Conservation (phyloP, 2,113 vertebrate genomes). For the Tylochromis polylepis region DNA sequence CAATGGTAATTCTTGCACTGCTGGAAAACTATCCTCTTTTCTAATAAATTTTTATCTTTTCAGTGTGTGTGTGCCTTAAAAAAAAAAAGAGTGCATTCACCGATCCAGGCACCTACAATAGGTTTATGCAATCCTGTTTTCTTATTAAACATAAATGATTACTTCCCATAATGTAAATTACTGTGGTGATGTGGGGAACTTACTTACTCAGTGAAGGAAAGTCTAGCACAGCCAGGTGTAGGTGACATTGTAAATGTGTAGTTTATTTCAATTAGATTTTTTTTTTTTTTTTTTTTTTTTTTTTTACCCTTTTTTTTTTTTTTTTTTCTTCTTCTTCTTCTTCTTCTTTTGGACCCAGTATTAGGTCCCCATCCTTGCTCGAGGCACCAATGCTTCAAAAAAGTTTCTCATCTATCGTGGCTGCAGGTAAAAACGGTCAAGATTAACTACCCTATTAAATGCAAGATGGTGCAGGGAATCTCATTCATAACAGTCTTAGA, state of each 20-base stretch:
- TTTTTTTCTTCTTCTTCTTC: neutral
- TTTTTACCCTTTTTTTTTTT: neutral
- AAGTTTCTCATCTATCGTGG: slow-evolving; percentile 4
- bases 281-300: neutral
- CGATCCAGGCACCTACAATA: neutral
- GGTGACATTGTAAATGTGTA: neutral
- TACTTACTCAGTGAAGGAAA: neutral
- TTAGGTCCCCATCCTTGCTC: neutral
- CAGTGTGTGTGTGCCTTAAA: neutral
- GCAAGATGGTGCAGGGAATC: neutral
- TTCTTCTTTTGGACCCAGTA: neutral
- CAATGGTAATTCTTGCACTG: neutral
- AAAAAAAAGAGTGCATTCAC: neutral
- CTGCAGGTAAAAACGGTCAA: slow-evolving; percentile 21
- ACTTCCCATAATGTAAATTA: neutral
- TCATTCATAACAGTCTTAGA: slow-evolving; percentile 4
- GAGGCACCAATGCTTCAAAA: neutral
- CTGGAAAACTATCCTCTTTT: neutral
- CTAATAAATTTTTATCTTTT: neutral
- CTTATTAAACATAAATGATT: neutral
- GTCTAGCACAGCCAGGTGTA: neutral
- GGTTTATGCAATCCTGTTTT: neutral
- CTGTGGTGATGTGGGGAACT: neutral
- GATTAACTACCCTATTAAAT: slow-evolving; percentile 33
- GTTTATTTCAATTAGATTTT: neutral